These are phyloP conservation scores for Apis dorsata DNA, from an alignment of 1,140 invertebrate genomes.

Conservation along the genomic window DNA sequence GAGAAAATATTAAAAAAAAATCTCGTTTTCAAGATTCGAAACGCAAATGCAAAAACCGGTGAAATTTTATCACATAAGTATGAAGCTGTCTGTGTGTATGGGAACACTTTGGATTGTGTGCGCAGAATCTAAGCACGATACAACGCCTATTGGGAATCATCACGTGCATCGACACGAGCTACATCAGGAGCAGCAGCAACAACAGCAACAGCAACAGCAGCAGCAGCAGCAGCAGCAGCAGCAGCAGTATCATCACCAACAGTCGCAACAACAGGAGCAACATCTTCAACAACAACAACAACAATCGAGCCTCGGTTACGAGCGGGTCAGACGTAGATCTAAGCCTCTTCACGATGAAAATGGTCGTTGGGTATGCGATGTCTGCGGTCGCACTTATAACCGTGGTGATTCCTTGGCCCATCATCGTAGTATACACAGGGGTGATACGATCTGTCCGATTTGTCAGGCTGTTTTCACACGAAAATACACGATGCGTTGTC, in stretches of 20 bases:
- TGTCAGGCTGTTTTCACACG: conserved; percentile 80
- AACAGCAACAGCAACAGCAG: conserved; percentile 18
- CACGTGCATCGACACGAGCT: conserved; percentile 36
- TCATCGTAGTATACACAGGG: conserved; percentile 81
- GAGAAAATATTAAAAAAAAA: neutral
- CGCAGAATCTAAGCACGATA: conserved; percentile 77
- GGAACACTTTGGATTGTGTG: conserved; percentile 80
- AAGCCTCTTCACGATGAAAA: conserved; percentile 74
- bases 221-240: conserved; percentile 16
- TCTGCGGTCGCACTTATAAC: conserved; percentile 79
- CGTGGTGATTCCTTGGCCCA: conserved; percentile 79
- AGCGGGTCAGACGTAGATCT: conserved; percentile 69
- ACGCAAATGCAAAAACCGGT: neutral
- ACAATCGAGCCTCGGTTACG: conserved; percentile 44
- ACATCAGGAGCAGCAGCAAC: conserved; percentile 20
- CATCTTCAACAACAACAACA: conserved; percentile 15
- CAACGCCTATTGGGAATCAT: conserved; percentile 63
- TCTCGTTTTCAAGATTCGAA: conserved; percentile 2
- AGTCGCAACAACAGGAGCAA: conserved; percentile 30
- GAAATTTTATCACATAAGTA: conserved; percentile 58
- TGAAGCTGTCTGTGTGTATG: conserved; percentile 61
- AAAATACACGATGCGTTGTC: conserved; percentile 80
- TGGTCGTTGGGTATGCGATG: conserved; percentile 79
- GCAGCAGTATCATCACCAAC: neutral
- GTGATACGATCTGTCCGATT: conserved; percentile 79